Percentiles rank a stretch among this genome's conserved stretches.
phyloP scores from a whole-genome alignment of 2,113 vertebrate genomes.

The Microcebus griseorufus region DNA sequence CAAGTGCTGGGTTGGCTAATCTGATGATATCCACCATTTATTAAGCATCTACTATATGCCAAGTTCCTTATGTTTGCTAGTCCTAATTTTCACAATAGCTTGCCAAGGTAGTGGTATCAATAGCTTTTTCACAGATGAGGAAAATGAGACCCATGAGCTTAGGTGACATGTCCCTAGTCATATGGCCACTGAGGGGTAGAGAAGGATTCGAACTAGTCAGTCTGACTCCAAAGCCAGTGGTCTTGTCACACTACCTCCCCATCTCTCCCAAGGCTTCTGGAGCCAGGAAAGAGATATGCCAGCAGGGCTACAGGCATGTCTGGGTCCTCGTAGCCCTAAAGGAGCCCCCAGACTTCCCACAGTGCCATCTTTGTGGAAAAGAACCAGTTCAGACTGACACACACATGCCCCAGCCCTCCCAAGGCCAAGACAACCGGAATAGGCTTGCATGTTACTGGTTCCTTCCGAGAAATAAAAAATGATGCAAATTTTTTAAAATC shows the following conservation, averaged over 20 bases:
- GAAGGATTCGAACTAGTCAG: neutral
- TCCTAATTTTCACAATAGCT: neutral
- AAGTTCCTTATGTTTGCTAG: neutral
- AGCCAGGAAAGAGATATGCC: neutral
- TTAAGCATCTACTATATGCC: neutral
- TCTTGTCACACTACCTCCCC: neutral
- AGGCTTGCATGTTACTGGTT: neutral
- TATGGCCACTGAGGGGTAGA: neutral
- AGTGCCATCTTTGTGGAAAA: neutral
- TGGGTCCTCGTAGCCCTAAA: neutral
- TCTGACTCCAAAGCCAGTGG: neutral
- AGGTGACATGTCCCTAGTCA: neutral
- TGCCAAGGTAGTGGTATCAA: neutral
- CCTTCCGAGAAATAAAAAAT: constrained; percentile 20
- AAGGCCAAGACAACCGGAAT: neutral
- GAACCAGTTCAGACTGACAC: neutral
- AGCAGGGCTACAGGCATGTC: neutral
- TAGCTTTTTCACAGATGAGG: constrained; percentile 10
- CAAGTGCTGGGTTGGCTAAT: neutral
- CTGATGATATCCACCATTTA: neutral
- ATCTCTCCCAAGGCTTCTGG: neutral
- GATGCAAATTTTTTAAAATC: neutral
- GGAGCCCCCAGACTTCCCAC: neutral
- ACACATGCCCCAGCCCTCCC: neutral
- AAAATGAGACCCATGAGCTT: neutral